Evolutionary conservation across 2,888 invertebrate genomes (phyloP), one percentile per base, ranked within the genome.

Genomic region (Caradrina kadenii): DNA sequence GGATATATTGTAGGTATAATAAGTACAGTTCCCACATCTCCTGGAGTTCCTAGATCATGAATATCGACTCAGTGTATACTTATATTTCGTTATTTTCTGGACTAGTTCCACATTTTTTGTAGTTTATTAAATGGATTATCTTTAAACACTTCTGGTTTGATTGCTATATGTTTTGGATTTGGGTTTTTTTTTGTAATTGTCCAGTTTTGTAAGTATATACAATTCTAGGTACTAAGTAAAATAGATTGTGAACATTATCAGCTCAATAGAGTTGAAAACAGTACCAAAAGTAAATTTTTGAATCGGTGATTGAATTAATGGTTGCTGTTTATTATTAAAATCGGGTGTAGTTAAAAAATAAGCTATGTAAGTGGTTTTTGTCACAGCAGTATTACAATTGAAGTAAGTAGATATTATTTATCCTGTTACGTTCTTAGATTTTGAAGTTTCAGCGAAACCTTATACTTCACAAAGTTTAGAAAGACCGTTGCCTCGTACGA

Each of bases 401-500:
- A 17, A 17, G 13, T 48, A 4, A 8, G 17, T 39, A 26, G 26
- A 52, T 13, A 8, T 26, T 39, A 39, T 13, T 39, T 45, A n/a
- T 31, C 48, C 58, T 45, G 54, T 56, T 52, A 56, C 62, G 56
- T 69, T 60, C 15, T 59, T 60, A 31, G 60, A 42, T 75, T 82
- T 69, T 58, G 61, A 79, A 80, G 76, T 80, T 83, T 81, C 68
- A 81, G 74, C 63, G 89, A 91, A 91, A 91, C 89, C 89, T 87
- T 89, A 91, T 84, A 88, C 73, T 68, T 60, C 67, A 71, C 62
- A 77, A 90, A 92, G 90, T 91, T 93, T 92, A 91, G 91, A 93
- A 89, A 92, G 92, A 93, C 92, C 93, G 92, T 93, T 93, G 92
- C 89, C 87, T 92, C 82, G 89, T 91, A 92, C 90, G 88, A 91